A percentile compares a stretch with the other conserved stretches of the same genome.
phyloP scores from a whole-genome alignment of 1,140 invertebrate species.

The Mycetomoellerius zeteki region DNA sequence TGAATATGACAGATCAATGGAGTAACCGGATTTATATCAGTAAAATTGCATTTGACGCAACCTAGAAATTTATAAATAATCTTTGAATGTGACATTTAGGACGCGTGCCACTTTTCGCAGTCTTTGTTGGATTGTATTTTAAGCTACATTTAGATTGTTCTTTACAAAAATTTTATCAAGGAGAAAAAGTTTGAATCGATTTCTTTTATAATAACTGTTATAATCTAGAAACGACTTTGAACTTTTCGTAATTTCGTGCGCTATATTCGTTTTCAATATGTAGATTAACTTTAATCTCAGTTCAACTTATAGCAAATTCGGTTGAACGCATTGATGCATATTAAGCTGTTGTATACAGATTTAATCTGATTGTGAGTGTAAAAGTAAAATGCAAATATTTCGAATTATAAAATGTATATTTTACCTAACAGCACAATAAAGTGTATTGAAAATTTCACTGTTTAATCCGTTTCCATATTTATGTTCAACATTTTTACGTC shows the following conservation, averaged over 20 bases:
- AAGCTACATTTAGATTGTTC: not conserved
- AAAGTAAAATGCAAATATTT: too few species aligned
- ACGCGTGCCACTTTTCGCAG: not conserved
- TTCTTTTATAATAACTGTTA: not conserved
- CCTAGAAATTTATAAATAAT: constrained; percentile 12
- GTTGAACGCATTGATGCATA: too few species aligned
- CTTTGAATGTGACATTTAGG: not conserved
- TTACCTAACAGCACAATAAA: too few species aligned
- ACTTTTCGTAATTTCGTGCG: not conserved
- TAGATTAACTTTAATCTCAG: too few species aligned
- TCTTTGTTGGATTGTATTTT: not conserved
- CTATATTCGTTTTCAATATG: too few species aligned
- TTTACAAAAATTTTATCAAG: not conserved
- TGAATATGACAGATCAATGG: not conserved
- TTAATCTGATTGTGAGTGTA: too few species aligned
- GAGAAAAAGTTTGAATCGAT: not conserved
- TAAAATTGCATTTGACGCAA: not conserved
- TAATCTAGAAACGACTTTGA: not conserved
- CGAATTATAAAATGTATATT: too few species aligned
- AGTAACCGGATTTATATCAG: not conserved
- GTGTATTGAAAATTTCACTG: too few species aligned
- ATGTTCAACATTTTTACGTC: too few species aligned
- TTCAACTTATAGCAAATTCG: too few species aligned
- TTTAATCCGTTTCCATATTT: too few species aligned
- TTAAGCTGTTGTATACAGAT: too few species aligned